A percentile compares a stretch with the other conserved stretches of the same genome.
phyloP scores from a whole-genome alignment of 2,888 invertebrate species.

The Oxystoma pomonae region DNA sequence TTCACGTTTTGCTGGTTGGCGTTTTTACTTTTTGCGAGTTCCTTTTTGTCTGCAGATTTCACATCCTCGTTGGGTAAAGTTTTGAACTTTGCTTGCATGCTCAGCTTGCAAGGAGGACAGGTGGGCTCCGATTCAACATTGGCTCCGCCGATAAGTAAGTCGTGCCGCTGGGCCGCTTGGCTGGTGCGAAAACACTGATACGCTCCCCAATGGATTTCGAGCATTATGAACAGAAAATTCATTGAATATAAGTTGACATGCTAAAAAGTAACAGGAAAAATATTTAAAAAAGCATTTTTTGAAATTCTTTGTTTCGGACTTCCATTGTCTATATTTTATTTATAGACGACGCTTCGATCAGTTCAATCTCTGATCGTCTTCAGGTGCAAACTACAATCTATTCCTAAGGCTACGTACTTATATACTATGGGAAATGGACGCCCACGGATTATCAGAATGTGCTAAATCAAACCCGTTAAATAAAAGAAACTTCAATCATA shows the following conservation, averaged over 20 bases:
- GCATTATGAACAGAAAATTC: constrained; percentile 62
- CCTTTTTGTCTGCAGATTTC: constrained; percentile 26
- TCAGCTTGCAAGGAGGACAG: constrained; percentile 52
- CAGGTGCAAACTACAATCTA: too few relatives aligned
- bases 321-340: too few relatives aligned
- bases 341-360: too few relatives aligned
- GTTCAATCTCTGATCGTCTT: too few relatives aligned
- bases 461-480: too few relatives aligned
- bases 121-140: constrained; percentile 57
- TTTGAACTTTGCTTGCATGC: constrained; percentile 34
- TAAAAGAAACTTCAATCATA: too few relatives aligned
- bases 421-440: too few relatives aligned
- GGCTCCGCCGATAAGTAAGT: constrained; percentile 58
- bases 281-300: too few relatives aligned
- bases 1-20: constrained; percentile 32
- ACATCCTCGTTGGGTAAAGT: constrained; percentile 24
- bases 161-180: constrained; percentile 60
- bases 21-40: constrained; percentile 20
- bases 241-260: constrained; percentile 61
- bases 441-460: too few relatives aligned
- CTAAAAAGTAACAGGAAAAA: too few relatives aligned
- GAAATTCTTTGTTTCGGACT: too few relatives aligned
- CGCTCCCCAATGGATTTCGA: constrained; percentile 68
- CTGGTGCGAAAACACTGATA: constrained; percentile 81
- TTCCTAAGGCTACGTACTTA: too few relatives aligned